Conservation (phyloP, 2,888 invertebrate species). For the Cacoxenus indagator region DNA sequence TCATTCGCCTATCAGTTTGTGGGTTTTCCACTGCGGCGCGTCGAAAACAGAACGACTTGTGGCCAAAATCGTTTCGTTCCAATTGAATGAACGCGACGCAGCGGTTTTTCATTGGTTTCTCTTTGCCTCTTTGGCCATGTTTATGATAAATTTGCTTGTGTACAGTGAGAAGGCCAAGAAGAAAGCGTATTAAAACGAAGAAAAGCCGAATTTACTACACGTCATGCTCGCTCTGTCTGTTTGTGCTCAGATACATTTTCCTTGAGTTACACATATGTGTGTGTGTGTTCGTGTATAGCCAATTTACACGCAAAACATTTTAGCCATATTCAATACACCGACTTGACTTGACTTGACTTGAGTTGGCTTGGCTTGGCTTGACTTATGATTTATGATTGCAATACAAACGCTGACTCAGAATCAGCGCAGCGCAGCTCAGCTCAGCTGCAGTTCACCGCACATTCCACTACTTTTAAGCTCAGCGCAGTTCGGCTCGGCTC, state of each 20-base stretch:
- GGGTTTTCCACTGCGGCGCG: slow-evolving; percentile 28
- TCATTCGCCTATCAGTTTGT: not conserved
- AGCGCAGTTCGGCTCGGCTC: not conserved
- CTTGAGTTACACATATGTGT: slow-evolving; percentile 1
- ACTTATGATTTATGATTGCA: slow-evolving; percentile 24
- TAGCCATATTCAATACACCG: not conserved
- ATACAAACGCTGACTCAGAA: not conserved
- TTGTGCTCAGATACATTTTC: too few species aligned
- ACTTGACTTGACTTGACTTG: too few species aligned
- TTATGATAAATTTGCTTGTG: slow-evolving; percentile 47
- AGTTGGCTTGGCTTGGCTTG: not conserved
- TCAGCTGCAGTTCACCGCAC: not conserved
- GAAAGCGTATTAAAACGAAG: not conserved
- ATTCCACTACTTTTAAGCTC: not conserved
- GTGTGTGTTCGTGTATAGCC: slow-evolving; percentile 3
- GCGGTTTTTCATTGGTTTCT: slow-evolving; percentile 26
- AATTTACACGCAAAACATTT: slow-evolving; percentile 21
- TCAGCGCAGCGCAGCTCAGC: not conserved
- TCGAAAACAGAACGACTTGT: slow-evolving; percentile 63
- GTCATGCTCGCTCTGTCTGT: too few species aligned
- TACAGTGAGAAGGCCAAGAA: slow-evolving; percentile 48
- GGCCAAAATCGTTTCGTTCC: slow-evolving; percentile 68
- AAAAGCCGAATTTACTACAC: not conserved
- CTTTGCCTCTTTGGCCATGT: slow-evolving; percentile 25
- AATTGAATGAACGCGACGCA: slow-evolving; percentile 62